Evolutionary conservation across 1,140 invertebrate species (phyloP).

Genomic region (Ptiloglossa arizonensis): DNA sequence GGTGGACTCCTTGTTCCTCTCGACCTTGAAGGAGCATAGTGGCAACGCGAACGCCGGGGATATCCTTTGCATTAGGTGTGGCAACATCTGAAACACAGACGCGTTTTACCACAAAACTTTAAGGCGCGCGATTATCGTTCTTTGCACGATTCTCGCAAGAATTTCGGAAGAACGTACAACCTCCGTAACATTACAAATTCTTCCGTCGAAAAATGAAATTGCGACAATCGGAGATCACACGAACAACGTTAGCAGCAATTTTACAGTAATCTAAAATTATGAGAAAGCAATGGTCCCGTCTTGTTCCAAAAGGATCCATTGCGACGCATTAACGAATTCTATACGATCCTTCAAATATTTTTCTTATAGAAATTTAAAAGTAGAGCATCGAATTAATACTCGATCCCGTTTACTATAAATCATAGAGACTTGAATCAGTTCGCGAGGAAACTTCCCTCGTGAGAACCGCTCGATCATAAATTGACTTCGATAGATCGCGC

Average conservation of each 20-base stretch:
- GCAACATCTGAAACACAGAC: conserved; percentile 83
- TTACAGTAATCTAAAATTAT: too few species aligned
- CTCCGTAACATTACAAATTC: too few species aligned
- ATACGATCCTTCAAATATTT: too few species aligned
- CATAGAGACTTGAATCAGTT: neutral
- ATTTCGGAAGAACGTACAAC: too few species aligned
- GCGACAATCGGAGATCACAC: too few species aligned
- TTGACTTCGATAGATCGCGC: conserved; percentile 29
- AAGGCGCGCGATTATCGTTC: too few species aligned
- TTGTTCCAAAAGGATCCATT: too few species aligned
- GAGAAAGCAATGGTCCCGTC: too few species aligned
- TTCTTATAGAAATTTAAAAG: neutral
- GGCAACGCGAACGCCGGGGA: conserved; percentile 88
- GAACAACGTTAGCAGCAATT: too few species aligned
- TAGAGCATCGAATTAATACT: conserved; percentile 11
- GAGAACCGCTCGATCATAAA: conserved; percentile 8
- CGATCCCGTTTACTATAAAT: conserved; percentile 16
- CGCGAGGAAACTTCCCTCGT: neutral
- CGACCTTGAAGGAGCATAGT: conserved; percentile 90
- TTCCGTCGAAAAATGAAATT: too few species aligned
- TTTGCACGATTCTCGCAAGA: neutral
- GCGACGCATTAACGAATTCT: too few species aligned
- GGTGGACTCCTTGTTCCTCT: conserved; percentile 90
- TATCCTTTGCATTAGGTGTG: conserved; percentile 86
- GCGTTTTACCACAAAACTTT: neutral